Evolutionary conservation across 2,888 invertebrate genomes (phyloP).

Genomic region (Troilus luridus): DNA sequence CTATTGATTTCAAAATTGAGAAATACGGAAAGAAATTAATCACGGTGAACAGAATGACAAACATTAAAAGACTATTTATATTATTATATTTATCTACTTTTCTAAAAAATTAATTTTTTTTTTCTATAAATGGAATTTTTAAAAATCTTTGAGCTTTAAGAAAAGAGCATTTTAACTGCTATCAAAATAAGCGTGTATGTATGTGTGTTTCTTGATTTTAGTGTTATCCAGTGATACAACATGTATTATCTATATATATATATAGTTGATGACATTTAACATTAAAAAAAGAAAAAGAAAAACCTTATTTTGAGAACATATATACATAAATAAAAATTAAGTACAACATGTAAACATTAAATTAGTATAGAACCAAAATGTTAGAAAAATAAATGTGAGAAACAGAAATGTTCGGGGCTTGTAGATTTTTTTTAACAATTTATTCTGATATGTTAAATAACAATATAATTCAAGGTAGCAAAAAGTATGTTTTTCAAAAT

Average conservation of each 20-base stretch:
- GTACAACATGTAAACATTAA: neutral
- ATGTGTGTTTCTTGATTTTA: slow-evolving; percentile 10
- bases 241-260: neutral
- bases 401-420: slow-evolving; percentile 27
- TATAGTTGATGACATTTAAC: neutral
- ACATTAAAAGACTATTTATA: slow-evolving; percentile 37
- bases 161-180: neutral
- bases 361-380: neutral
- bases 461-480: slow-evolving; percentile 49
- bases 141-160: slow-evolving; percentile 34
- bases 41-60: neutral
- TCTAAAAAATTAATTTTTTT: slow-evolving; percentile 24
- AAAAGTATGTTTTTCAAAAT: slow-evolving; percentile 52
- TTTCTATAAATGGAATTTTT: slow-evolving; percentile 11
- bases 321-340: neutral
- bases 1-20: neutral
- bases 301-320: neutral
- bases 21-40: neutral
- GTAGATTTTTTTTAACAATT: slow-evolving; percentile 41
- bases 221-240: neutral
- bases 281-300: neutral
- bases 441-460: slow-evolving; percentile 57
- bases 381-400: neutral
- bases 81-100: slow-evolving; percentile 19
- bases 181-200: slow-evolving; percentile 27